Conservation (phyloP, 1,140 invertebrate species). For the Copidosoma floridanum region DNA sequence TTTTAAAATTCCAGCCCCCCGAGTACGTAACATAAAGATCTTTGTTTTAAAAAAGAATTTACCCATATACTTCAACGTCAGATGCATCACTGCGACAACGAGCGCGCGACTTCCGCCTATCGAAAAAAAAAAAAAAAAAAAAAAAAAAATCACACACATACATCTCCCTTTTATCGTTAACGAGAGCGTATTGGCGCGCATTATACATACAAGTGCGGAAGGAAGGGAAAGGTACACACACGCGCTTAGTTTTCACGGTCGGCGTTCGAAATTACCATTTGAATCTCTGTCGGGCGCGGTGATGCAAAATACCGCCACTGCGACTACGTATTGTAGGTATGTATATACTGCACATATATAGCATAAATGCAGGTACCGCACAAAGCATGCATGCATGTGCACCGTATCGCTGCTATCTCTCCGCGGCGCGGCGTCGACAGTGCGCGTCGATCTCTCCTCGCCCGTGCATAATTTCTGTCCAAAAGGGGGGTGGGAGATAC, state of each 20-base stretch:
- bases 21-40: no score
- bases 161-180: no score
- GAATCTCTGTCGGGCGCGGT: background rate
- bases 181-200: no score
- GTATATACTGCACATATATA: no score
- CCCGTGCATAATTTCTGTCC: conserved; percentile 2
- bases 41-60: no score
- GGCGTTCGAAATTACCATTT: conserved; percentile 20
- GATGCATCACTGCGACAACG: background rate
- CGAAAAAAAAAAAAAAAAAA: background rate
- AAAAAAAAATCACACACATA: background rate
- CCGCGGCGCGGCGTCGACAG: background rate
- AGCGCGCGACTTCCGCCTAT: background rate
- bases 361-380: background rate
- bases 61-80: no score
- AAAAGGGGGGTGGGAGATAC: no score
- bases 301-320: conserved; percentile 9
- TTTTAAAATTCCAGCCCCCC: no score
- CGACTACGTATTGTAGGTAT: no score
- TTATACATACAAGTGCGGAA: background rate
- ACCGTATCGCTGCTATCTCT: background rate
- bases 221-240: no score
- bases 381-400: background rate
- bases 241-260: conserved; percentile 20
- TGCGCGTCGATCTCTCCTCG: conserved; percentile 5